Evolutionary conservation across 1,140 invertebrate species (phyloP), one percentile per base, ranked within the genome.

Genomic region (Philopotamus ludificatus): DNA sequence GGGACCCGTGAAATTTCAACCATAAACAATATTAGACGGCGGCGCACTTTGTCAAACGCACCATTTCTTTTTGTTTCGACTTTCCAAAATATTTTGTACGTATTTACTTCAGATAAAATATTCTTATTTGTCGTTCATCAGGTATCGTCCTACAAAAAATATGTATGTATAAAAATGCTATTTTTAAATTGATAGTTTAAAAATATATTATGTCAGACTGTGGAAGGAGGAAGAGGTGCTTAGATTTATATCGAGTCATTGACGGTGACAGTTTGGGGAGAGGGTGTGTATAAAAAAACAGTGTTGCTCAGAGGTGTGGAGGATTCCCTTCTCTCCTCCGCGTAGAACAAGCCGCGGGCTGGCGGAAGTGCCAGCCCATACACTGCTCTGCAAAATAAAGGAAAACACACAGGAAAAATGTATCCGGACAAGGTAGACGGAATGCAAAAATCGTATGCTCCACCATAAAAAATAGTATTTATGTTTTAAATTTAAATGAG

Each of bases 361-460:
- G 49, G 28, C 61, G 61, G 61, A 63, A 54, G 61, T 63, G 50
- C 51, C 61, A 54, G 42, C 51, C 61, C 61, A 63, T 63, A 63
- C 61, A 63, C 42, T 26, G 39, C n/a, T 44, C 28, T 15, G 26
- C 47, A 63, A 63, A 63, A 63, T 63, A 63, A 63, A 63, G 51
- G 61, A 63, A 63, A 63, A 63, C 50, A 63, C 50, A 63, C 39
- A 45, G 61, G 51, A 54, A 63, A 63, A 63, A 63, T 60, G 57
- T 60, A 47, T 45, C 44, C 57, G 57, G 57, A 44, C 44, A 20
- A 4, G 18, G 10, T 47, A 47, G 8, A 15, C 4, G 18, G 7
- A 20, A 47, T 47, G 18, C 18, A 20, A 12, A 47, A 9, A 34
- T 34, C 44, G 18, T 15, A 15, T 47, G 44, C 28, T 34, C 12